Conservation (phyloP, 2,797 vertebrate genomes). For the Alauda arvensis region DNA sequence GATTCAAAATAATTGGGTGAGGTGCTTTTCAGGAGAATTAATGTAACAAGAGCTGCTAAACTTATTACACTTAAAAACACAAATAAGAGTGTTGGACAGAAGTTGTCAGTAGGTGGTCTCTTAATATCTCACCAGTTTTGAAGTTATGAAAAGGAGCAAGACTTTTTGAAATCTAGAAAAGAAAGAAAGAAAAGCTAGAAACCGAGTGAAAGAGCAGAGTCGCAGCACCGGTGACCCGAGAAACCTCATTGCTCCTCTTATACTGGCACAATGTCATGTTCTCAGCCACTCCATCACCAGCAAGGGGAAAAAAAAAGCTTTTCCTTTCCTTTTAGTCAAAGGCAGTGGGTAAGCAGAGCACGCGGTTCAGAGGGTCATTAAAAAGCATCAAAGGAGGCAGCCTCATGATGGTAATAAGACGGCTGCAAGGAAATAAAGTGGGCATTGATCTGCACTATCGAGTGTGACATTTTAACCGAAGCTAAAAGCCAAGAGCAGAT, state of each 20-base stretch:
- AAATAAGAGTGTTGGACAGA: conserved; percentile 44
- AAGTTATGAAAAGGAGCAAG: conserved; percentile 66
- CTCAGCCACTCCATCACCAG: conserved; percentile 71
- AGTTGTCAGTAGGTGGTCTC: conserved; percentile 58
- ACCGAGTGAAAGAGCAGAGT: conserved; percentile 67
- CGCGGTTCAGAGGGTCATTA: conserved; percentile 85
- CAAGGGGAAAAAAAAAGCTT: conserved; percentile 72
- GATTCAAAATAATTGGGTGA: conserved; percentile 40
- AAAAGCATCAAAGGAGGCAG: conserved; percentile 83
- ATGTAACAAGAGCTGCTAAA: conserved; percentile 46
- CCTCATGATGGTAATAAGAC: conserved; percentile 88
- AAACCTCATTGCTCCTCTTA: conserved; percentile 69
- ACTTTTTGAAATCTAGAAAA: conserved; percentile 71
- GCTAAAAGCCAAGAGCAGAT: conserved; percentile 89
- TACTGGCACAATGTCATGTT: conserved; percentile 70
- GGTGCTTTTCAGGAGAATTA: conserved; percentile 44
- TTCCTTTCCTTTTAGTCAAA: conserved; percentile 76
- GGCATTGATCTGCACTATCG: conserved; percentile 93
- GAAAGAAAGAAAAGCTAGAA: conserved; percentile 68
- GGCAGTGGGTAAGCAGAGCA: conserved; percentile 78
- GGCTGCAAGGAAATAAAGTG: conserved; percentile 92
- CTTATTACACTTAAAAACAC: conserved; percentile 60
- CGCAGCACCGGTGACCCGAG: conserved; percentile 69
- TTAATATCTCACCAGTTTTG: conserved; percentile 65
- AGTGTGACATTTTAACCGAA: conserved; percentile 95